A percentile compares a stretch with the other conserved stretches of the same genome.
phyloP scores from a whole-genome alignment of 2,113 vertebrate species.

The Alligator mississippiensis region DNA sequence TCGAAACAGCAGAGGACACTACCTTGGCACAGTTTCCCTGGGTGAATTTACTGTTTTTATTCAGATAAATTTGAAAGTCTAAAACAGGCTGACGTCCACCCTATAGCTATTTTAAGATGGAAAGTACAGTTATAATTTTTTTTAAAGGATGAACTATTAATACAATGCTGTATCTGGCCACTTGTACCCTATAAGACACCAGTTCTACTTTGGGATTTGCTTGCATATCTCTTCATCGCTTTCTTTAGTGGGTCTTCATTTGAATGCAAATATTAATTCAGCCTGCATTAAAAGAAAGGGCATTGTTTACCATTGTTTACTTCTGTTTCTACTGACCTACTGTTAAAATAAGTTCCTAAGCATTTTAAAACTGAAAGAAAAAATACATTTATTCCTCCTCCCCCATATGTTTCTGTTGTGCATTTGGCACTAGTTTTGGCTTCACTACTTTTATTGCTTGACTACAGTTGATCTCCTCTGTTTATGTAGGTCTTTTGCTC shows the following conservation, averaged over 20 bases:
- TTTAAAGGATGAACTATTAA: neutral
- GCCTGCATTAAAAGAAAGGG: neutral
- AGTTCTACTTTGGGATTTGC: neutral
- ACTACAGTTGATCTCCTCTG: neutral
- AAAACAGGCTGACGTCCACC: neutral
- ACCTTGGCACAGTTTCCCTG: neutral
- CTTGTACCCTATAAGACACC: neutral
- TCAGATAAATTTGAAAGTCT: neutral
- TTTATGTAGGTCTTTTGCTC: neutral
- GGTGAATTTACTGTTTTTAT: neutral
- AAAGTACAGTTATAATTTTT: neutral
- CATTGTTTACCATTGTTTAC: too few relatives aligned
- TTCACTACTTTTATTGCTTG: neutral
- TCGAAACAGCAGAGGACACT: neutral
- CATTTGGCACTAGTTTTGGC: neutral
- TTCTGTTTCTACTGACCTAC: neutral
- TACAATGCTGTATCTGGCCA: neutral
- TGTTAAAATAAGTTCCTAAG: neutral
- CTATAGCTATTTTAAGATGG: neutral
- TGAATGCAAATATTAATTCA: slow-evolving; percentile 5
- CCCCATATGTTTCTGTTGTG: neutral
- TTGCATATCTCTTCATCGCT: neutral
- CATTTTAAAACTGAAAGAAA: too few relatives aligned
- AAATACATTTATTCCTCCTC: neutral
- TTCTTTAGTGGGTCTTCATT: neutral